Evolutionary conservation across 2,797 vertebrate species (phyloP).

Genomic region (Phalanger gymnotis): DNA sequence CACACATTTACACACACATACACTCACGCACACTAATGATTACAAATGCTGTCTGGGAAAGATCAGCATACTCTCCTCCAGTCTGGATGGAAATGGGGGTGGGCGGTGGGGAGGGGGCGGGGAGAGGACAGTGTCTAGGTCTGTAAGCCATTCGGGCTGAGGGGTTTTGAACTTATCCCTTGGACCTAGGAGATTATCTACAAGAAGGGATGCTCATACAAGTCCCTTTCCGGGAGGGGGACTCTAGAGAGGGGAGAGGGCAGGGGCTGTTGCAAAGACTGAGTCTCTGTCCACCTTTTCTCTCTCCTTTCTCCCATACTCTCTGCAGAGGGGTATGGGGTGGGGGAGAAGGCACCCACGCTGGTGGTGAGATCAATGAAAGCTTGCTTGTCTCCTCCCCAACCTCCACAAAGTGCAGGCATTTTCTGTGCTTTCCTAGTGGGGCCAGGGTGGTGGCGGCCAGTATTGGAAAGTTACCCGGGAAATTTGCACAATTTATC

Average conservation of each 20-base stretch:
- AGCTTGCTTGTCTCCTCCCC: not conserved
- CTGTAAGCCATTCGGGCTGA: not conserved
- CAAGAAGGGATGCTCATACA: not conserved
- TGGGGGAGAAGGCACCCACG: not conserved
- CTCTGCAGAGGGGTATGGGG: not conserved
- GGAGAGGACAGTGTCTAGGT: not conserved
- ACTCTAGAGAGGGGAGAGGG: not conserved
- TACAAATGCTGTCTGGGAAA: constrained; percentile 70
- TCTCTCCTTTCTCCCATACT: not conserved
- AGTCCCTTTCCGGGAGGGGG: not conserved
- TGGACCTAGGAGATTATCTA: not conserved
- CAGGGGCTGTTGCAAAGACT: not conserved
- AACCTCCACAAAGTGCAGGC: not conserved
- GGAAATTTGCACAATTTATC: constrained; percentile 71
- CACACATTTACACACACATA: constrained; percentile 24
- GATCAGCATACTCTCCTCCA: constrained; percentile 49
- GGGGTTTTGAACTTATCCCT: not conserved
- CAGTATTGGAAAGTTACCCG: constrained; percentile 36
- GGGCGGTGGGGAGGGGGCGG: not conserved
- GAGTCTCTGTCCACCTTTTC: not conserved
- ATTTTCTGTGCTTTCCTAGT: not conserved
- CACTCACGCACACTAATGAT: constrained; percentile 59
- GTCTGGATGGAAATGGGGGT: constrained; percentile 44
- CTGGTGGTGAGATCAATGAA: not conserved
- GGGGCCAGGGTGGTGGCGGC: not conserved